Percentiles rank a stretch among this genome's conserved stretches.
Evolutionary conservation across 2,888 invertebrate species (phyloP).

Genomic region (Ectemnius cavifrons): DNA sequence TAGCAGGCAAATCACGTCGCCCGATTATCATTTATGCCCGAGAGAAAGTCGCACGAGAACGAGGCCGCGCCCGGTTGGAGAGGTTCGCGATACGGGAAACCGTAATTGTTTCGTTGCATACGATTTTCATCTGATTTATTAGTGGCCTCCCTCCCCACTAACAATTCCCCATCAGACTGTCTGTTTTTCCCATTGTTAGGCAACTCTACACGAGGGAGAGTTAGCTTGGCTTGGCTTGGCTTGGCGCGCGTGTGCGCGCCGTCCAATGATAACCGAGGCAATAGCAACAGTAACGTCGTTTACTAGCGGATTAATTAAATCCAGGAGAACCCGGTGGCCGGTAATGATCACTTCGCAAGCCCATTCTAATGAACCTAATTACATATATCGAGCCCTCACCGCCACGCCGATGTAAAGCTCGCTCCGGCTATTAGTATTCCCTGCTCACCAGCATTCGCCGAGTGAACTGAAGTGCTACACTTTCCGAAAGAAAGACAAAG

Average conservation of each 20-base stretch:
- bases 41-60: too few relatives aligned
- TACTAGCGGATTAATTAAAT: slow-evolving; percentile 56
- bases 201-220: background rate
- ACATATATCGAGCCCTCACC: slow-evolving; percentile 45
- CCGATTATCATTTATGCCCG: slow-evolving; percentile 39
- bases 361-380: slow-evolving; percentile 55
- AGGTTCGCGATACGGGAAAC: background rate
- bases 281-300: slow-evolving; percentile 42
- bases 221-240: background rate
- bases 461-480: slow-evolving; percentile 22
- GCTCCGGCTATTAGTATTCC: slow-evolving; percentile 52
- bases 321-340: slow-evolving; percentile 26
- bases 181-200: background rate
- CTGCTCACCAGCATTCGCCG: slow-evolving; percentile 14
- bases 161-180: background rate
- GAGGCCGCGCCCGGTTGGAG: too few relatives aligned
- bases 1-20: slow-evolving; percentile 13
- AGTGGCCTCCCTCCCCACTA: background rate
- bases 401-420: slow-evolving; percentile 51
- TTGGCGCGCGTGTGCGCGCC: too few relatives aligned
- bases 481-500: background rate
- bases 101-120: background rate
- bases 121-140: slow-evolving; percentile 3
- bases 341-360: slow-evolving; percentile 44
- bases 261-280: slow-evolving; percentile 39